These are phyloP conservation scores for Chelon labrosus DNA, from an alignment of 2,797 vertebrate species.

Conservation along the genomic window DNA sequence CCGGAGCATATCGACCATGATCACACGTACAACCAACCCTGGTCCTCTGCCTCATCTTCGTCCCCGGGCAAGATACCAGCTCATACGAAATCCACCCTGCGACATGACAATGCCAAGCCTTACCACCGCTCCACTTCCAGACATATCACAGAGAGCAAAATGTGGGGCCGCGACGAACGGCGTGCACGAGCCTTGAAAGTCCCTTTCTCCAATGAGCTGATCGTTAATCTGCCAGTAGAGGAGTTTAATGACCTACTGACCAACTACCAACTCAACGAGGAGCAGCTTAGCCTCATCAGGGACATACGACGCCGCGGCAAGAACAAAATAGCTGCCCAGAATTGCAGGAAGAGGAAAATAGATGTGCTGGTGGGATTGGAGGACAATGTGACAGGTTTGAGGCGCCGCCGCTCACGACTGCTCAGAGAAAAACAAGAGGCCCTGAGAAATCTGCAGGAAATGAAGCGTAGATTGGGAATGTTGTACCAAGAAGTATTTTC, in stretches of 20 bases:
- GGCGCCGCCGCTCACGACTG: constrained; percentile 86
- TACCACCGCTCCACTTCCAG: constrained; percentile 38
- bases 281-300: constrained; percentile 91
- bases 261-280: constrained; percentile 88
- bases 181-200: constrained; percentile 90
- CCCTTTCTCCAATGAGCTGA: constrained; percentile 93
- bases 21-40: constrained; percentile 94
- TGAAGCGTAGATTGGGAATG: constrained; percentile 89
- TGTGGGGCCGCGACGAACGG: constrained; percentile 89
- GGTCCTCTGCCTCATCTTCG: constrained; percentile 22
- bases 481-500: constrained; percentile 93
- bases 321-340: constrained; percentile 98
- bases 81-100: constrained; percentile 57
- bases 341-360: constrained; percentile 94
- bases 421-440: constrained; percentile 91
- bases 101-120: constrained; percentile 67
- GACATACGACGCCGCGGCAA: constrained; percentile 96
- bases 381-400: constrained; percentile 87
- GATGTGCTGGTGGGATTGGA: constrained; percentile 90
- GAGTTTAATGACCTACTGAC: constrained; percentile 93
- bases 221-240: constrained; percentile 94
- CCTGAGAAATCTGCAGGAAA: constrained; percentile 89
- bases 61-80: constrained; percentile 64
- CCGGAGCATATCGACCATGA: constrained; percentile 92
- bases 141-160: constrained; percentile 77